Base-by-base conservation (phyloP, 2,113 vertebrate species). In the Probosciger aterrimus region DNA sequence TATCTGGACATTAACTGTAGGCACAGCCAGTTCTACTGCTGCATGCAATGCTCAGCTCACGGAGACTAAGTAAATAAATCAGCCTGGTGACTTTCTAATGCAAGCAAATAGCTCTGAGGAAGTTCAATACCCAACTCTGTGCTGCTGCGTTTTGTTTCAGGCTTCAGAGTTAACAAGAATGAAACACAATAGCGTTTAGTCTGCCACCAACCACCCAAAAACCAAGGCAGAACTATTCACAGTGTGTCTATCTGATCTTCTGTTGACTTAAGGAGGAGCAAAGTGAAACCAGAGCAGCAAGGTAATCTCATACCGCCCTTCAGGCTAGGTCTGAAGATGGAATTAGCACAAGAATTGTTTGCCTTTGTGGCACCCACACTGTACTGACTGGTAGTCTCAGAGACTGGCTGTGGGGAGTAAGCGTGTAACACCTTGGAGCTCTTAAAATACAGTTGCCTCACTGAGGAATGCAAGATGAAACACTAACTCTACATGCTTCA, bases 241-340 rank as follows among this genome's bases (percentile, higher is more conserved):
- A 4, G 52, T 0, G 8, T 10, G 35, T 7, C 6, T 11, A 25
- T 39, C 82, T 81, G 50, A 86, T 68, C 79, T 46, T 27, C 50
- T 78, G 69, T 44, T 64, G 79, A 71, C 49, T 84, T 59, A 13
- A 35, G 9, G 70, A 91, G 19, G n/a, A 88, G 62, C 63, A 52
- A 35, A 24, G 5, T 33, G 82, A 96, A 96, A 95, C 76, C 92
- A 82, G 88, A 91, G 83, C 60, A 69, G 82, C 65, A 28, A 65
- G 80, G 88, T 80, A 71, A 91, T 62, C 79, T 78, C 82, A 41
- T 4, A 17, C 41, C 13, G 16, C 63, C 15, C 76, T 46, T 41
- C 0, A 70, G 90, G 78, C 53, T 43, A 35, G 80, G 39, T 93
- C 14, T 6, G 2, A 69, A 68, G 84, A 43, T 74, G 70, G 47